A percentile compares a stretch with the other conserved stretches of the same genome.
These are phyloP conservation scores for Listrodromus nycthemerus DNA, from an alignment of 2,888 invertebrate species.

Conservation along the genomic window DNA sequence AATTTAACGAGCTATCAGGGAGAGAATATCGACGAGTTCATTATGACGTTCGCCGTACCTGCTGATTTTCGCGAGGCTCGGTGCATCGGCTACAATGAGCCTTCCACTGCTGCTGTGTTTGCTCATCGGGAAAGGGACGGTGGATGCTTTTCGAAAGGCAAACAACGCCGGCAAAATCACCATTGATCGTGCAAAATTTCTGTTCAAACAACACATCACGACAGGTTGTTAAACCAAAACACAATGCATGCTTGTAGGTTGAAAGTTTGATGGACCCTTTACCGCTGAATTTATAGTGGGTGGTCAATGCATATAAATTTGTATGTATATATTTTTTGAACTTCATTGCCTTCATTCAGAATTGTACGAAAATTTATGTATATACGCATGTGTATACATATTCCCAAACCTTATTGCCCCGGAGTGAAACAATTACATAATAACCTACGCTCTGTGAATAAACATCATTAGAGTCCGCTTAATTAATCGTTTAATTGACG, in stretches of 20 bases:
- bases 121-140: too few species aligned
- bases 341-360: too few species aligned
- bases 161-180: constrained; percentile 14
- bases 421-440: too few species aligned
- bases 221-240: background rate
- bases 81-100: constrained; percentile 13
- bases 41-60: constrained; percentile 11
- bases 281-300: background rate
- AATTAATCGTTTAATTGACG: too few species aligned
- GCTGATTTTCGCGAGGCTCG: constrained; percentile 23
- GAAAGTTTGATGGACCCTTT: background rate
- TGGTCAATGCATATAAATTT: too few species aligned
- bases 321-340: too few species aligned
- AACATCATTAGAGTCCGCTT: too few species aligned
- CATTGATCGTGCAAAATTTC: constrained; percentile 3
- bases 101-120: background rate
- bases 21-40: constrained; percentile 40
- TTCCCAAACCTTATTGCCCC: too few species aligned
- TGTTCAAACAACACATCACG: background rate
- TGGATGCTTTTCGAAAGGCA: background rate
- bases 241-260: background rate
- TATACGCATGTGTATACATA: too few species aligned
- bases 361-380: too few species aligned
- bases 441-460: too few species aligned
- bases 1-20: constrained; percentile 38